Conservation (phyloP, 2,113 vertebrate genomes). For the Xenopus borealis region DNA sequence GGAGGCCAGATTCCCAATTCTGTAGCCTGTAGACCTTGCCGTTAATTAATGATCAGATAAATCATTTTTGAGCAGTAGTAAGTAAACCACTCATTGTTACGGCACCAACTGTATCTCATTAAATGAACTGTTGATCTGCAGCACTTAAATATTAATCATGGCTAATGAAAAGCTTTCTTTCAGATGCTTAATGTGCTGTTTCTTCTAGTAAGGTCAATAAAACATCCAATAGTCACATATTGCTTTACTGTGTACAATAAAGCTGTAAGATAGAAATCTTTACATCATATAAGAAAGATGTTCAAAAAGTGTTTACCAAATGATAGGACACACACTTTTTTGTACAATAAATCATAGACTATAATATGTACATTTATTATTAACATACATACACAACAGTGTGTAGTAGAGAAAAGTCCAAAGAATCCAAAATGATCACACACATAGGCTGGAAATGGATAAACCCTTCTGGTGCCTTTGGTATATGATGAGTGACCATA, state of each 20-base stretch:
- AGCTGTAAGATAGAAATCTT: conserved; percentile 31
- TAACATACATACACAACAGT: conserved; percentile 18
- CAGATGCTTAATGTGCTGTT: not conserved
- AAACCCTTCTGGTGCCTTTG: conserved; percentile 11
- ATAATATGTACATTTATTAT: conserved; percentile 34
- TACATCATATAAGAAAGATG: conserved; percentile 15
- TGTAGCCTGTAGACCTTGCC: not conserved
- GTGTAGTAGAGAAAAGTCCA: conserved; percentile 27
- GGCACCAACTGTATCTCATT: not conserved
- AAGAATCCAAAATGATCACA: conserved; percentile 25
- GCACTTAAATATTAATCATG: conserved; percentile 14
- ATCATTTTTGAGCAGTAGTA: not conserved
- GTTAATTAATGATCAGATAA: conserved; percentile 10
- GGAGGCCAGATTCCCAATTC: not conserved
- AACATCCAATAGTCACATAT: conserved; percentile 12
- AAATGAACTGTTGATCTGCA: conserved; percentile 11
- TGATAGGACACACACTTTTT: conserved; percentile 21
- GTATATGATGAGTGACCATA: not conserved
- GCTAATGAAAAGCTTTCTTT: conserved; percentile 20
- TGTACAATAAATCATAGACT: conserved; percentile 42
- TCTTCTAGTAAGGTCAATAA: conserved; percentile 20
- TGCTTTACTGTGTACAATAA: conserved; percentile 20
- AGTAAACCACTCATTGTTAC: conserved; percentile 9
- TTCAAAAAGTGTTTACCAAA: conserved; percentile 6
- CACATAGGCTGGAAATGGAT: conserved; percentile 32